Evolutionary conservation across 2,113 vertebrate species (phyloP), one percentile per base, ranked within the genome.

Genomic region (Epinephelus cyanopodus): DNA sequence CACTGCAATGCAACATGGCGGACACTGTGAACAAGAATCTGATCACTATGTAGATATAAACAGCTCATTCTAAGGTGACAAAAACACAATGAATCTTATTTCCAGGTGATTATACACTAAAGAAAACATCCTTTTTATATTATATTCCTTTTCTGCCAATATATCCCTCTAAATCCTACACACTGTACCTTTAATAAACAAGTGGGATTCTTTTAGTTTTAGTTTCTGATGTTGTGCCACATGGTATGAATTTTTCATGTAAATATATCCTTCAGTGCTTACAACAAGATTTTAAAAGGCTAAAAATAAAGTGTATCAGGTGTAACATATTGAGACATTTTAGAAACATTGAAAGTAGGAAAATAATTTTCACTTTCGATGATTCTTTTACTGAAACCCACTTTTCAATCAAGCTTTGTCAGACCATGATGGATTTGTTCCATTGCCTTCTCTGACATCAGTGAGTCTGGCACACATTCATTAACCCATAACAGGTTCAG

Each of bases 401-500:
- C 60, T 72, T 71, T 71, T 3, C 2, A 17, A 11, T 37, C 15
- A 37, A 18, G 29, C 2, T 56, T 42, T 0, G 2, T 67, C 19
- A 11, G 0, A 42, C 2, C 0, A 10, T 52, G 50, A 23, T 27
- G 21, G 10, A 14, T 42, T 52, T 33, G 39, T 21, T 65, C 29
- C 42, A 14, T 10, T 56, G 58, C 54, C 19, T 11, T 1, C 13
- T 78, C 0, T 53, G 39, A 29, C 29, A 27, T 15, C 21, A 66
- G 4, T 17, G 37, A 27, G 18, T 19, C 21, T 60, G 45, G 6
- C 57, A 47, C 27, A 63, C 1, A 5, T n/a, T 63, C 23, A 68
- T 50, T 47, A 12, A 67, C 4, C 18, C 19, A 17, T 2, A 78
- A 67, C 74, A 23, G 66, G 88, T 84, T 84, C 10, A 12, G 25